phyloP scores from a whole-genome alignment of 1,140 invertebrate species.

The Periplaneta americana region DNA sequence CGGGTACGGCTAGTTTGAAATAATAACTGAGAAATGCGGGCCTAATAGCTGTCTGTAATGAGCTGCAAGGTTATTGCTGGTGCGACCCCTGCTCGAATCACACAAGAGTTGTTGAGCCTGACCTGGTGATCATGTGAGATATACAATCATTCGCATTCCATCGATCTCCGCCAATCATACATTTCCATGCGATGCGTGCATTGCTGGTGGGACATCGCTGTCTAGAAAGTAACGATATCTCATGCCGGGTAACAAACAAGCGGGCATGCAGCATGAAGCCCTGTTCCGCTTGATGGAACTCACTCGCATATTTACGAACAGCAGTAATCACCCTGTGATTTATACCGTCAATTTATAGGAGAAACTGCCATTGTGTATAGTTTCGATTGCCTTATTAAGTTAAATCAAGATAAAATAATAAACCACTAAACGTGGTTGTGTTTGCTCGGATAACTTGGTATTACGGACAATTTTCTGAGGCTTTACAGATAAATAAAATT shows the following conservation, averaged over 20 bases:
- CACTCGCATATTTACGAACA: no score
- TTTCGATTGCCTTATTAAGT: not conserved
- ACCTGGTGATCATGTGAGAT: no score
- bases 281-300: not conserved
- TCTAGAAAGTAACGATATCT: not conserved
- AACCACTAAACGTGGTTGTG: not conserved
- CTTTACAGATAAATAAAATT: not conserved
- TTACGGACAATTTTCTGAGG: not conserved
- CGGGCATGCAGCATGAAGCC: not conserved
- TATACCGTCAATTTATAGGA: no score
- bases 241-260: not conserved
- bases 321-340: not conserved
- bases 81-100: no score
- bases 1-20: no score
- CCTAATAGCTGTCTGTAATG: no score
- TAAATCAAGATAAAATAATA: not conserved
- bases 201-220: no score
- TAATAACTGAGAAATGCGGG: no score
- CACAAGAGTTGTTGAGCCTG: no score
- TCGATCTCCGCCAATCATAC: not conserved
- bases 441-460: not conserved
- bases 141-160: not conserved
- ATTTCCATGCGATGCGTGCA: not conserved
- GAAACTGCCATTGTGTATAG: not conserved
- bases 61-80: no score